These are phyloP conservation scores for Masnerella sp. DNA, from an alignment of 2,888 invertebrate species.

Conservation along the genomic window DNA sequence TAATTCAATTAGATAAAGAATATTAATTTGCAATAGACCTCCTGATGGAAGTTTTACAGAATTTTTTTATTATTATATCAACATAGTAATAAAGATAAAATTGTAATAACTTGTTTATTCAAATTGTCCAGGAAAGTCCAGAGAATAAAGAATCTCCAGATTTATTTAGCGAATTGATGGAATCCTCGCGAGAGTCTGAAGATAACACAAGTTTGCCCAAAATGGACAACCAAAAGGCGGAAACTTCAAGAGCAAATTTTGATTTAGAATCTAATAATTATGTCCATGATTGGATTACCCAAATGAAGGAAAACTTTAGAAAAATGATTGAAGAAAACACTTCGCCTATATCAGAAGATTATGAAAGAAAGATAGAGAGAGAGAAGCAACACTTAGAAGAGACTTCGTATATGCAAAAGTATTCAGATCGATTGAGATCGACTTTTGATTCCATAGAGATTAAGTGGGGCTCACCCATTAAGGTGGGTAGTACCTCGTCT, in stretches of 20 bases:
- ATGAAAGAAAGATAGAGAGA: slow-evolving; percentile 20
- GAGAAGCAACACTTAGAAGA: slow-evolving; percentile 29
- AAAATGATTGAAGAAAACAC: slow-evolving; percentile 43
- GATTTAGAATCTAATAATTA: background rate
- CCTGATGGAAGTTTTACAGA: too few species aligned
- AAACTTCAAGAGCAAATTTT: background rate
- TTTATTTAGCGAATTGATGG: slow-evolving; percentile 1
- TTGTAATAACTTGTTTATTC: too few species aligned
- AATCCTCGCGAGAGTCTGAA: background rate
- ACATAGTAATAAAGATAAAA: too few species aligned
- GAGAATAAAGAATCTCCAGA: too few species aligned
- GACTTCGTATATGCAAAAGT: slow-evolving; percentile 46
- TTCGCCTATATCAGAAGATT: slow-evolving; percentile 41
- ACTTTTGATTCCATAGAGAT: slow-evolving; percentile 51
- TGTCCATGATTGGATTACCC: background rate
- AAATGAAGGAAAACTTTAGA: background rate
- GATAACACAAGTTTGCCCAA: background rate
- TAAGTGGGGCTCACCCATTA: slow-evolving; percentile 59
- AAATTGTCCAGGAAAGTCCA: too few species aligned
- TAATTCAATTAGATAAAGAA: too few species aligned
- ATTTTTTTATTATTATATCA: too few species aligned
- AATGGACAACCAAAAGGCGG: background rate
- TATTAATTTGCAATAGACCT: too few species aligned
- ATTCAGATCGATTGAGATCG: slow-evolving; percentile 36
- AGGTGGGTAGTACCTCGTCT: slow-evolving; percentile 59